A percentile compares a stretch with the other conserved stretches of the same genome.
Conservation (phyloP, 2,113 vertebrate genomes). For the western clawed frog (Xenopus tropicalis) region UCB_Xtro_10.0 CM004451.2:14053001-14053500, state of each 20-base stretch:
- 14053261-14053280: constrained; percentile 27
- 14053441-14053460: constrained; percentile 4
- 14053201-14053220: constrained; percentile 7
- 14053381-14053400: constrained; percentile 15
- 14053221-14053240: constrained; percentile 30
- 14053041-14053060: constrained; percentile 39
- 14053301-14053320: constrained; percentile 5
- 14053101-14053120: constrained; percentile 10
- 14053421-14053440: constrained; percentile 27
- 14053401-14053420: constrained; percentile 27
- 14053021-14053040: constrained; percentile 47
- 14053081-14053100: not conserved
- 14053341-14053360: not conserved
- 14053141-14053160: constrained; percentile 19
- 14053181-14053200: constrained; percentile 28
- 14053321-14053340: constrained; percentile 23
- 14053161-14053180: constrained; percentile 14
- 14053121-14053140: constrained; percentile 7
- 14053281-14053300: constrained; percentile 17
- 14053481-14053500: constrained; percentile 13
- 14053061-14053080: constrained; percentile 35
- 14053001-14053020: constrained; percentile 46
- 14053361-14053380: not conserved
- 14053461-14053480: not conserved
- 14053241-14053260: constrained; percentile 45